Evolutionary conservation across 2,888 invertebrate species (phyloP).

Genomic region (Gortyna flavago): DNA sequence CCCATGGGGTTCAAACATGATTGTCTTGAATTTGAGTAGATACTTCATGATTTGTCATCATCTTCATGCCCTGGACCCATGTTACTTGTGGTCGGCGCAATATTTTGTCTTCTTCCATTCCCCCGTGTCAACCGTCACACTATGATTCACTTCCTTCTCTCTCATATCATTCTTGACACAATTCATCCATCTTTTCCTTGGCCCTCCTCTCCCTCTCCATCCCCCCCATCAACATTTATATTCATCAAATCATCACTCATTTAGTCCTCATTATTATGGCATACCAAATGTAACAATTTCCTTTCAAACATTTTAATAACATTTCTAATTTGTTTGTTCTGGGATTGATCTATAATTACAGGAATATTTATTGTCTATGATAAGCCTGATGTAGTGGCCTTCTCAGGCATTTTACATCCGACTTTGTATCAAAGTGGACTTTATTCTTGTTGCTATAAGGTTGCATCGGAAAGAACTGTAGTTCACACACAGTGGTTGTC

Average conservation of each 20-base stretch:
- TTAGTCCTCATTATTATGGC: neutral
- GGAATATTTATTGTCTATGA: constrained; percentile 1
- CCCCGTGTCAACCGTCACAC: neutral
- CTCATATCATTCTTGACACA: neutral
- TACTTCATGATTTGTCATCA: neutral
- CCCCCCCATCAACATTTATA: neutral
- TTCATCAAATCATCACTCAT: neutral
- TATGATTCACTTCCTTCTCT: neutral
- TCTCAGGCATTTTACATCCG: neutral
- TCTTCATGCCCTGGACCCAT: neutral
- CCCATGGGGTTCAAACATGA: neutral
- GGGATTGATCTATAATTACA: neutral
- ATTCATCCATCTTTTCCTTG: neutral
- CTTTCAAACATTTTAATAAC: neutral
- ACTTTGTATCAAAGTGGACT: neutral
- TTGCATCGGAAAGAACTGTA: neutral
- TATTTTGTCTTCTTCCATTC: neutral
- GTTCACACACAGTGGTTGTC: neutral
- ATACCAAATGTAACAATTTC: neutral
- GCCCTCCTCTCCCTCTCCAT: neutral
- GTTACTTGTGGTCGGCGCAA: neutral
- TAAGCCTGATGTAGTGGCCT: neutral
- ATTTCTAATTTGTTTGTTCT: neutral
- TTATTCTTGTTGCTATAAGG: neutral
- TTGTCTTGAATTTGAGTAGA: neutral